These are phyloP conservation scores for Gorsachius magnificus DNA, from an alignment of 2,797 vertebrate genomes.

Conservation along the genomic window DNA sequence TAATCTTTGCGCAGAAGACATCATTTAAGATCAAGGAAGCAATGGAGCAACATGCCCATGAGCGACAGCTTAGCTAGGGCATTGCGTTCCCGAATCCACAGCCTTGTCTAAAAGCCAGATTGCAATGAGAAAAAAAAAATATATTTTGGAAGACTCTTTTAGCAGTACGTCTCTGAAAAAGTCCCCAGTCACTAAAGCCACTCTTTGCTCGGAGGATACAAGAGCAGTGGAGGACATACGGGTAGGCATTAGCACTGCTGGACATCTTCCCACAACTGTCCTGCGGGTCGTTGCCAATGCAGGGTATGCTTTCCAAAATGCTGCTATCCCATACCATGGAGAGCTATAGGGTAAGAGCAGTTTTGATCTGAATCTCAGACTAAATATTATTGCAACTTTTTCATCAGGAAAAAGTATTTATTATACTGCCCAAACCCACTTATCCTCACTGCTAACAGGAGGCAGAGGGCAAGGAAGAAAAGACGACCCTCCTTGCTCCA, in stretches of 20 bases:
- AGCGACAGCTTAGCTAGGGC: background rate
- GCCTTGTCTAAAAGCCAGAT: background rate
- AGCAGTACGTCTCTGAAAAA: background rate
- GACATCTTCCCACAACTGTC: background rate
- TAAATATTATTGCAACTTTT: background rate
- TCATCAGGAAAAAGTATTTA: background rate
- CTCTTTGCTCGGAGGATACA: background rate
- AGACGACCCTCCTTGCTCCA: background rate
- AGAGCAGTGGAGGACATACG: background rate
- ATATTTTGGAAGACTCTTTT: background rate
- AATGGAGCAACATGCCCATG: fast-evolving
- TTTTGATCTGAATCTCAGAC: background rate
- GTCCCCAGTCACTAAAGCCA: background rate
- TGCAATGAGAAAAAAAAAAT: background rate
- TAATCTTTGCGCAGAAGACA: background rate
- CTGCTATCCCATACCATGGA: background rate
- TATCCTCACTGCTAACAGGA: background rate
- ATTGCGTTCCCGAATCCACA: fast-evolving
- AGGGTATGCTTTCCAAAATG: background rate
- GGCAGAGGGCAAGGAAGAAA: background rate
- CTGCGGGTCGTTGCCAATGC: fast-evolving
- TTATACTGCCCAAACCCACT: background rate
- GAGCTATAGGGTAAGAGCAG: background rate
- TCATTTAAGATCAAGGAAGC: background rate
- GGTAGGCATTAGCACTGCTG: background rate